These are phyloP conservation scores for Ennomos fuscantarius DNA, from an alignment of 2,888 invertebrate species.

Conservation along the genomic window DNA sequence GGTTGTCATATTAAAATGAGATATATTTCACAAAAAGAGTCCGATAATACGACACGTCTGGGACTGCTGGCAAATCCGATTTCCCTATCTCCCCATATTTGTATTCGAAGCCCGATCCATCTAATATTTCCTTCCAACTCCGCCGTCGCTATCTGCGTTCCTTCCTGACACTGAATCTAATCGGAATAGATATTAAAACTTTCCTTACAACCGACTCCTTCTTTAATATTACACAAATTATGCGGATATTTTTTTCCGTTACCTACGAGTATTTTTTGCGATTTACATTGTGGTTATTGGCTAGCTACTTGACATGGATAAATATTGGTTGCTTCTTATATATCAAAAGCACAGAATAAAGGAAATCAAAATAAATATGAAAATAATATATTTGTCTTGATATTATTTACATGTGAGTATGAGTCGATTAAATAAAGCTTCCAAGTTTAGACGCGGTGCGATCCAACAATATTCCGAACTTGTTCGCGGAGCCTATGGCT, in stretches of 20 bases:
- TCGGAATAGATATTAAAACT: constrained; percentile 86
- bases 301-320: background rate
- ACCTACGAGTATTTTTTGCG: constrained; percentile 36
- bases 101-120: constrained; percentile 83
- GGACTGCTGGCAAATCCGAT: constrained; percentile 80
- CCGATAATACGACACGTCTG: constrained; percentile 81
- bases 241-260: constrained; percentile 38
- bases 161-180: constrained; percentile 85
- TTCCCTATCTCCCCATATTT: constrained; percentile 84
- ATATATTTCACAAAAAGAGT: constrained; percentile 75
- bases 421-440: constrained; percentile 67
- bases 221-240: constrained; percentile 55
- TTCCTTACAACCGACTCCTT: constrained; percentile 72
- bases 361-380: constrained; percentile 61
- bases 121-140: constrained; percentile 83
- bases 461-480: constrained; percentile 56
- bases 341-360: background rate
- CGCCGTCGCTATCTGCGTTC: constrained; percentile 79
- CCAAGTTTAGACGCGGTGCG: constrained; percentile 59
- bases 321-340: no score
- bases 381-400: no score
- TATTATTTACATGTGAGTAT: no score
- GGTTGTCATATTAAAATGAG: constrained; percentile 70
- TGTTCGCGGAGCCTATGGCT: constrained; percentile 49
- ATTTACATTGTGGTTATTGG: constrained; percentile 25